phyloP scores from a whole-genome alignment of 2,888 invertebrate species.

The Sturmia bella region DNA sequence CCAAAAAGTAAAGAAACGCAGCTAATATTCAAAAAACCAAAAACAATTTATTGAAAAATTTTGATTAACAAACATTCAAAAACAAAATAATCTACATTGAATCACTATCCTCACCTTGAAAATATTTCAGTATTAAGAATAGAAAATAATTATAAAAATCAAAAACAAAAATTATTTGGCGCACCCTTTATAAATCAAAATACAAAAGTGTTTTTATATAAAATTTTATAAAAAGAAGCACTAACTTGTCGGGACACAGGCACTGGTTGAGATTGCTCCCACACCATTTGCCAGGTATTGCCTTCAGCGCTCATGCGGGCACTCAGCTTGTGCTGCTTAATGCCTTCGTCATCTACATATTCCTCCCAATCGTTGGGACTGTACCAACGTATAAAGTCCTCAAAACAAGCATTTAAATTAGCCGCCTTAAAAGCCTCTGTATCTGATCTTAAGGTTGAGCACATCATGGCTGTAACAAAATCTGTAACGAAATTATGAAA shows the following conservation, averaged over 20 bases:
- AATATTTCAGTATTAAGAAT: too few species aligned
- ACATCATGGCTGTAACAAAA: constrained; percentile 94
- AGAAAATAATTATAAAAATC: too few species aligned
- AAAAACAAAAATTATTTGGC: too few species aligned
- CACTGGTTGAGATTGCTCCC: constrained; percentile 94
- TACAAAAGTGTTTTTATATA: too few species aligned
- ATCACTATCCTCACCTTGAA: too few species aligned
- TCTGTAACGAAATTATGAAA: constrained; percentile 83
- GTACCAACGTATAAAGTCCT: constrained; percentile 99
- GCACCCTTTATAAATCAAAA: too few species aligned
- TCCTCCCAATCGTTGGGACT: constrained; percentile 97
- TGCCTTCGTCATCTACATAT: constrained; percentile 77
- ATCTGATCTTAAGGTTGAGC: constrained; percentile 96
- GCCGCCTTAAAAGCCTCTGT: constrained; percentile 99
- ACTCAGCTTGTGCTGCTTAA: constrained; percentile 84
- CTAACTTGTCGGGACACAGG: constrained; percentile 90
- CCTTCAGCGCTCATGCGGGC: constrained; percentile 94
- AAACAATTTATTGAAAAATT: too few species aligned
- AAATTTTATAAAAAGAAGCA: too few species aligned
- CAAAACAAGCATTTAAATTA: constrained; percentile 94
- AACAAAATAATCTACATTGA: too few species aligned
- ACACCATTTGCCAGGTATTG: constrained; percentile 96
- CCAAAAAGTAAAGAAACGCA: too few species aligned
- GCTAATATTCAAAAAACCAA: too few species aligned
- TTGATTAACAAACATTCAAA: too few species aligned